Percentiles rank a stretch among this genome's conserved stretches.
These are phyloP conservation scores for Cyrtonyx montezumae DNA, from an alignment of 2,113 vertebrate species.

Conservation along the genomic window DNA sequence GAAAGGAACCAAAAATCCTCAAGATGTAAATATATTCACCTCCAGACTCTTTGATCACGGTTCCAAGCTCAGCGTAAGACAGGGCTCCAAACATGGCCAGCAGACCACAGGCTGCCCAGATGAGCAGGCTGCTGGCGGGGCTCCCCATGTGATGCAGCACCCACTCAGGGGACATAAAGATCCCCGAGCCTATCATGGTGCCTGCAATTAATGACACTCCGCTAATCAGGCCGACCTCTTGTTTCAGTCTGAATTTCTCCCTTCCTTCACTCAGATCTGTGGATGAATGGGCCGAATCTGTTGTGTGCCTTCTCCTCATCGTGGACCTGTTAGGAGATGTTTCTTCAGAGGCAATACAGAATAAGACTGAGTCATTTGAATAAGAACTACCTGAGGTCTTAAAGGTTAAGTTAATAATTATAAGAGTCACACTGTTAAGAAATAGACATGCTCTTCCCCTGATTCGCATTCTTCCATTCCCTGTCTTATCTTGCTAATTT, in stretches of 20 bases:
- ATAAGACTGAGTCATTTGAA: neutral
- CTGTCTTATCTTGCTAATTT: neutral
- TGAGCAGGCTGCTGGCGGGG: constrained; percentile 82
- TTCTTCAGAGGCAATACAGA: neutral
- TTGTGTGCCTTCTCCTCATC: constrained; percentile 39
- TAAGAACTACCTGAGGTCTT: neutral
- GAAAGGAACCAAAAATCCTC: constrained; percentile 81
- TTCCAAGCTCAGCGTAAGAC: constrained; percentile 84
- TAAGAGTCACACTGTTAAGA: neutral
- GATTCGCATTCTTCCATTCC: neutral
- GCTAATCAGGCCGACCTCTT: constrained; percentile 74
- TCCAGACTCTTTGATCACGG: constrained; percentile 83
- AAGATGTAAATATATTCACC: constrained; percentile 88
- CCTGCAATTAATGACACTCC: constrained; percentile 81
- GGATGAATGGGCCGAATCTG: neutral
- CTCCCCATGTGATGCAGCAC: constrained; percentile 80
- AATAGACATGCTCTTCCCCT: neutral
- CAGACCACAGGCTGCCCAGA: constrained; percentile 83
- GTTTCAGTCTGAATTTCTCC: constrained; percentile 62
- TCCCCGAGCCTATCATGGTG: constrained; percentile 87
- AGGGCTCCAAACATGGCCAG: constrained; percentile 80
- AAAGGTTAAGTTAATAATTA: constrained; percentile 75
- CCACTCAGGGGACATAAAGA: constrained; percentile 83
- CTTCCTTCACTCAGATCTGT: neutral
- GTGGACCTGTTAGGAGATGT: neutral